Evolutionary conservation across 1,140 invertebrate genomes (phyloP), one percentile per base, ranked within the genome.

Genomic region (Oryctes rhinoceros): DNA sequence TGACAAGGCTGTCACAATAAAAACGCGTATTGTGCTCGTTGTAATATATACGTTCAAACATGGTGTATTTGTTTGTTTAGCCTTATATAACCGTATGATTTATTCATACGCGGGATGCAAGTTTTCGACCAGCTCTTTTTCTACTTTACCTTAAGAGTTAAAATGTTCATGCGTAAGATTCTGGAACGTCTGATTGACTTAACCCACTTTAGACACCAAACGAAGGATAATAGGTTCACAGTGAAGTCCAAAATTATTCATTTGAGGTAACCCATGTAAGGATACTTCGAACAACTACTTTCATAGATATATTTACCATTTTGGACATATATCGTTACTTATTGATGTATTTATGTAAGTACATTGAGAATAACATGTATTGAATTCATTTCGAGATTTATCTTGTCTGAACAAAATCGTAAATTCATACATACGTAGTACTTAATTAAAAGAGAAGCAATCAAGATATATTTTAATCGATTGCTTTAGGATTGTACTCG

Each of bases 71-170:
- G 24, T 71, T 71, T 71, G 65, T 71, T 71, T 71, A 71, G 65
- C 65, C 65, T 71, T 71, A 71, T 71, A 71, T 71, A 71, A 71
- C 65, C 65, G 35, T 71, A 71, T 15, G 35, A 71, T 71, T 71
- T 71, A 71, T 71, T 71, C 20, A 71, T 71, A 71, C 35, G 15
- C 65, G 65, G 65, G 65, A 71, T 71, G 65, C 35, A 24, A 7
- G 65, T 30, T 71, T 37, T 35, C 24, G 20, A 71, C 11, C 20
- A 35, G 5, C 0, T 62, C 24, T 35, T 35, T 71, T 71, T 71
- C 35, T 24, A 13, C 35, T 24, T 30, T 71, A 35, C 65, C 65
- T 71, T 24, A 71, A 35, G 65, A 20, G 24, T 18, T 71, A 71
- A 10, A 35, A 71, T 24, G 24, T 37, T 71, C 9, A 35, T 37